These are phyloP conservation scores for Nudaria mundana DNA, from an alignment of 2,888 invertebrate species.

Conservation along the genomic window DNA sequence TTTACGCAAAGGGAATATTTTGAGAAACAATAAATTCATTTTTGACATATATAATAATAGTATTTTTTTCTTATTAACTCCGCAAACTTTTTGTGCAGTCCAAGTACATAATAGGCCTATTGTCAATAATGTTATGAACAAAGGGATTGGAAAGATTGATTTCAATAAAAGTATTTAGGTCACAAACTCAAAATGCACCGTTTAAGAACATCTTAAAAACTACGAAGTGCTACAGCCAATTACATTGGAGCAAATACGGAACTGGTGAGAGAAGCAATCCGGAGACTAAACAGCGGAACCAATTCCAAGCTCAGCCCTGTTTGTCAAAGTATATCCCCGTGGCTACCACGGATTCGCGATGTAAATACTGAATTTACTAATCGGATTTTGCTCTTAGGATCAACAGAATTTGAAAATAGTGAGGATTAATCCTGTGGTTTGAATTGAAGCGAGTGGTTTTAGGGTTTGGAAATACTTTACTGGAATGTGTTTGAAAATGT, in stretches of 20 bases:
- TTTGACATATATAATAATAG: too few species aligned
- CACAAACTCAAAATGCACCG: too few species aligned
- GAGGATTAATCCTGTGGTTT: neutral
- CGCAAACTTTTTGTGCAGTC: too few species aligned
- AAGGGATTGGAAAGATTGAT: too few species aligned
- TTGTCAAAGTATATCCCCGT: constrained; percentile 66
- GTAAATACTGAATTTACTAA: constrained; percentile 14
- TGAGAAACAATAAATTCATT: too few species aligned
- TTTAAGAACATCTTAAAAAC: constrained; percentile 35
- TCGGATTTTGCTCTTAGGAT: neutral
- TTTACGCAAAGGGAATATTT: too few species aligned
- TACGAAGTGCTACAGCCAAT: constrained; percentile 45
- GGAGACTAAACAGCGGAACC: constrained; percentile 72
- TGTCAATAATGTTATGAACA: too few species aligned
- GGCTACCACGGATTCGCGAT: constrained; percentile 39
- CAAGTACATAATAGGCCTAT: too few species aligned
- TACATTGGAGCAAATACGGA: constrained; percentile 52
- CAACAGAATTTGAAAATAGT: neutral
- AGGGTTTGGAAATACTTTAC: neutral
- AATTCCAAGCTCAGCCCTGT: constrained; percentile 71
- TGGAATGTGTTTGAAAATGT: too few species aligned
- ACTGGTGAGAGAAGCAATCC: constrained; percentile 52
- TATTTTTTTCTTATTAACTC: too few species aligned
- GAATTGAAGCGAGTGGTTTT: neutral
- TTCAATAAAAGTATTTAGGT: too few species aligned